phyloP scores from a whole-genome alignment of 2,113 vertebrate species.

The Rhinichthys klamathensis region DNA sequence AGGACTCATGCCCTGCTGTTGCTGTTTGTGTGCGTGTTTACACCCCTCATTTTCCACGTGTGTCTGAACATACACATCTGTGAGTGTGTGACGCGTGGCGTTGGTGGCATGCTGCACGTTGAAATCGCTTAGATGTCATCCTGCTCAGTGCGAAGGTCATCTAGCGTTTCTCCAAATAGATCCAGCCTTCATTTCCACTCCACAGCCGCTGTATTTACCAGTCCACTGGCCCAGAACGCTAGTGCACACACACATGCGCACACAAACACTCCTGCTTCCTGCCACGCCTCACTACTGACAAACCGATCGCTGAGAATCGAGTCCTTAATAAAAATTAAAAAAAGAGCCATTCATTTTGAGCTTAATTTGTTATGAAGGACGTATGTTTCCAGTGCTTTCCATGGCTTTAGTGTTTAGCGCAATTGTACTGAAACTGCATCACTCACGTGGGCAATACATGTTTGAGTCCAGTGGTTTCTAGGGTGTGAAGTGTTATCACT shows the following conservation, averaged over 20 bases:
- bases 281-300: slow-evolving; percentile 22
- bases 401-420: background rate
- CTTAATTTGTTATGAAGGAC: background rate
- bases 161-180: slow-evolving; percentile 64
- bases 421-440: background rate
- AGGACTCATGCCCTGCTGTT: slow-evolving; percentile 20
- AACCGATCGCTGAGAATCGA: background rate
- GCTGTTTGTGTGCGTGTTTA: background rate
- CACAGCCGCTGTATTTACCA: slow-evolving; percentile 59
- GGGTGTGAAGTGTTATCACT: background rate
- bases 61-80: slow-evolving; percentile 13
- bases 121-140: slow-evolving; percentile 72
- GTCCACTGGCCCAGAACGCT: slow-evolving; percentile 58
- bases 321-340: background rate
- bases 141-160: slow-evolving; percentile 73
- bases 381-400: background rate
- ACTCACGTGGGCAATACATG: background rate
- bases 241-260: background rate
- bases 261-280: slow-evolving; percentile 4
- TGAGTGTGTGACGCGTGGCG: slow-evolving; percentile 40
- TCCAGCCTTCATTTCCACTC: slow-evolving; percentile 67
- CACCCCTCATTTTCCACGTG: background rate
- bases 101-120: slow-evolving; percentile 67
- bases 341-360: background rate
- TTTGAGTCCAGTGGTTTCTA: background rate